A percentile compares a stretch with the other conserved stretches of the same genome.
phyloP scores from a whole-genome alignment of 2,113 vertebrate species.

The Tamias sibiricus region DNA sequence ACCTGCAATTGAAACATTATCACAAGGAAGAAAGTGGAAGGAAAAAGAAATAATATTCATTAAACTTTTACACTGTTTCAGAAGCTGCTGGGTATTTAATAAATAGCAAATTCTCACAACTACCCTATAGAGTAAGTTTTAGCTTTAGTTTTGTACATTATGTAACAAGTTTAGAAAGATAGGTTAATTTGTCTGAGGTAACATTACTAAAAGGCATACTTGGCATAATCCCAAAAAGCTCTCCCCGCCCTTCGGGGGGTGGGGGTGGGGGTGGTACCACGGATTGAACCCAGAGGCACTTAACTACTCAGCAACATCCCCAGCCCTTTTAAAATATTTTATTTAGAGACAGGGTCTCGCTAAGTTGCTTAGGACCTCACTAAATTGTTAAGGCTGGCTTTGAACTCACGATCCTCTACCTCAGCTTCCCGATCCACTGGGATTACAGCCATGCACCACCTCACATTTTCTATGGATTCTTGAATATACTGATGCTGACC shows the following conservation, averaged over 20 bases:
- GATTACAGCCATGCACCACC: no score
- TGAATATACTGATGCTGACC: background rate
- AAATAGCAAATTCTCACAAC: background rate
- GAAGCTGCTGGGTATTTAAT: background rate
- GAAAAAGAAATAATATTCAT: background rate
- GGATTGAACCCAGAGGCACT: no score
- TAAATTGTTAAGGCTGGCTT: no score
- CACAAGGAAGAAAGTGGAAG: background rate
- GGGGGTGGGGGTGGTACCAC: no score
- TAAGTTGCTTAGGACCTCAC: no score
- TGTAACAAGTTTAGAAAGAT: slow-evolving; percentile 7
- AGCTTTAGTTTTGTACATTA: background rate
- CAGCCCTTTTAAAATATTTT: background rate
- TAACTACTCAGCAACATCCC: no score
- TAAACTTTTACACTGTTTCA: background rate
- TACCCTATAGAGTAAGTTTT: background rate
- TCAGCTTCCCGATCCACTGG: no score
- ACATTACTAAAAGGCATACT: background rate
- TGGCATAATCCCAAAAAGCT: background rate
- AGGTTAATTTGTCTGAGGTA: background rate
- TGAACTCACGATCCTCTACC: no score
- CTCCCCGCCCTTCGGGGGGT: no score
- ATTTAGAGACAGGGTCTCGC: background rate
- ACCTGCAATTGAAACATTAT: slow-evolving; percentile 2
- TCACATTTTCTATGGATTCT: no score